A percentile compares a stretch with the other conserved stretches of the same genome.
Conservation (phyloP, 2,797 vertebrate species). For the Vespertilio murinus region DNA sequence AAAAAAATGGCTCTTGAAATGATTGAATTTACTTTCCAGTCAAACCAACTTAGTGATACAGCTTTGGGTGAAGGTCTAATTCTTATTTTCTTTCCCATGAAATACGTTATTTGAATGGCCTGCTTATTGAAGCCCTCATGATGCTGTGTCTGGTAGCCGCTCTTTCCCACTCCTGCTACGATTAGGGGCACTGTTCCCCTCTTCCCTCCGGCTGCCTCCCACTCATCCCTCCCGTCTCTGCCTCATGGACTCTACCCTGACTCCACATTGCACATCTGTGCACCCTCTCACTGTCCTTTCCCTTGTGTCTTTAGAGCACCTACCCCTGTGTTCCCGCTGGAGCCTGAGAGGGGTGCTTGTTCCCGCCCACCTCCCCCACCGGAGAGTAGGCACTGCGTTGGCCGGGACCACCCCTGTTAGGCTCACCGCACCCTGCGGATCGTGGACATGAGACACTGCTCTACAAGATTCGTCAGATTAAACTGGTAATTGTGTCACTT, state of each 20-base stretch:
- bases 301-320: background rate
- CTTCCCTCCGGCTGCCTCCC: background rate
- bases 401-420: rapidly evolving
- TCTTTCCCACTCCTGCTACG: background rate
- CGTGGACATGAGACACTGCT: rapidly evolving
- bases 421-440: background rate
- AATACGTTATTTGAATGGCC: background rate
- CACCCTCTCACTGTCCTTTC: background rate
- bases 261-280: background rate
- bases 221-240: background rate
- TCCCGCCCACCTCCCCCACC: background rate
- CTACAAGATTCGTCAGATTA: rapidly evolving
- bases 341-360: rapidly evolving
- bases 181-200: background rate
- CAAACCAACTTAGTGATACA: background rate
- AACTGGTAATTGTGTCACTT: background rate
- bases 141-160: rapidly evolving
- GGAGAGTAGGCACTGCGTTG: rapidly evolving
- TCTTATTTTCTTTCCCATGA: background rate
- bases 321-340: background rate
- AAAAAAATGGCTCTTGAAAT: background rate
- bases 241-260: background rate
- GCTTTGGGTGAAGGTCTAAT: background rate
- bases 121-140: background rate
- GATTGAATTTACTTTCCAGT: background rate